Conservation (phyloP, 2,797 vertebrate species). For the Phalloptychus januarius region DNA sequence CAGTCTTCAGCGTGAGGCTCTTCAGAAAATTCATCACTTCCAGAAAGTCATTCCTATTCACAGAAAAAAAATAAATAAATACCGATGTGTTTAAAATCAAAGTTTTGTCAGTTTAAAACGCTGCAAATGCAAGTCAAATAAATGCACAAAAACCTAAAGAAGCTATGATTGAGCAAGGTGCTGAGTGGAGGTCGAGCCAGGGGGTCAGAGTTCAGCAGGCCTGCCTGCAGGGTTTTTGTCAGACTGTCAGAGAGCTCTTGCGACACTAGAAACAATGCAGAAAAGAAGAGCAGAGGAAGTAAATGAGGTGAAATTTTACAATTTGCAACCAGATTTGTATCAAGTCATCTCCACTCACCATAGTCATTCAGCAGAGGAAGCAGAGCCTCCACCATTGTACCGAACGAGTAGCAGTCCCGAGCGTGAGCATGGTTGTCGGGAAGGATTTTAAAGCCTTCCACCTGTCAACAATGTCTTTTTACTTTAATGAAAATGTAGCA, state of each 20-base stretch:
- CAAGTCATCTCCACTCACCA: constrained; percentile 79
- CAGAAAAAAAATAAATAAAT: not conserved
- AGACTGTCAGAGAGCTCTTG: constrained; percentile 81
- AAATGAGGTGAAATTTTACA: not conserved
- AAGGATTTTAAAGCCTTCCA: constrained; percentile 80
- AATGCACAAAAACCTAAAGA: constrained; percentile 88
- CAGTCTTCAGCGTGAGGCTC: constrained; percentile 93
- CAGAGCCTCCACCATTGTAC: constrained; percentile 86
- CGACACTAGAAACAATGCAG: constrained; percentile 67
- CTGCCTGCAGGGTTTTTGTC: constrained; percentile 84
- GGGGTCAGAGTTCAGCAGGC: constrained; percentile 86
- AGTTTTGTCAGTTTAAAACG: not conserved
- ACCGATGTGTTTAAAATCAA: not conserved
- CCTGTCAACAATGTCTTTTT: constrained; percentile 60
- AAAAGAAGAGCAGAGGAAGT: not conserved
- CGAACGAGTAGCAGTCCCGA: constrained; percentile 92
- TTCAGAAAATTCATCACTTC: constrained; percentile 96
- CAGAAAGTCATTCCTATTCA: constrained; percentile 92
- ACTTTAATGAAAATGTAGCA: constrained; percentile 4
- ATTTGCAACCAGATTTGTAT: not conserved
- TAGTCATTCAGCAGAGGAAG: constrained; percentile 83
- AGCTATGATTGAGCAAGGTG: constrained; percentile 87
- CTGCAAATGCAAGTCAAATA: not conserved
- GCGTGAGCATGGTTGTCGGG: constrained; percentile 86
- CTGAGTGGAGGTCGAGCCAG: constrained; percentile 83